phyloP scores from a whole-genome alignment of 2,888 invertebrate genomes.

The Clitarchus hookeri region DNA sequence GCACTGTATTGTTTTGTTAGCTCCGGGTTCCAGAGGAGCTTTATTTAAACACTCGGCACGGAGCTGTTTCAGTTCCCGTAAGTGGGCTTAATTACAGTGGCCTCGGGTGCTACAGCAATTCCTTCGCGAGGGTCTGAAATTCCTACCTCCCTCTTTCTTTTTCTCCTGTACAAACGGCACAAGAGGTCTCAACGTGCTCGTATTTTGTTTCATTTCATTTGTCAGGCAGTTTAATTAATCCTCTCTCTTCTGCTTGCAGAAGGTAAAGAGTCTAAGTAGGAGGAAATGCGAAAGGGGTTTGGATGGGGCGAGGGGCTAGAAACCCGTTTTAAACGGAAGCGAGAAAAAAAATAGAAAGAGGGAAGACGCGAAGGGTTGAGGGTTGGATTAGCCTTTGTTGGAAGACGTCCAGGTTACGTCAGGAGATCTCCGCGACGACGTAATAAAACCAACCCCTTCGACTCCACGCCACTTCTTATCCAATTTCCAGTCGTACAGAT shows the following conservation, averaged over 20 bases:
- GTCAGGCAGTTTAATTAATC: conserved; percentile 6
- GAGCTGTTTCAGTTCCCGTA: background rate
- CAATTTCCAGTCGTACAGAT: background rate
- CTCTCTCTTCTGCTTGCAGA: background rate
- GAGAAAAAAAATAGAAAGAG: background rate
- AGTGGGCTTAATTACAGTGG: background rate
- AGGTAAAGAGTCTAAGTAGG: background rate
- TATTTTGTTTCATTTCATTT: conserved; percentile 1
- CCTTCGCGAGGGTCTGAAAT: background rate
- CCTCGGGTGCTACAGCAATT: background rate
- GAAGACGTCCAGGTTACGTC: conserved; percentile 2
- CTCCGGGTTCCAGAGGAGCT: too few relatives aligned
- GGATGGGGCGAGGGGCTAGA: background rate
- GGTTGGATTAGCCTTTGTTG: background rate
- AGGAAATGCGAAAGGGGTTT: background rate
- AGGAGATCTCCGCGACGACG: background rate
- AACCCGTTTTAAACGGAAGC: background rate
- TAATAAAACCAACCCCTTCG: background rate
- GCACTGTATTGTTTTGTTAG: too few relatives aligned
- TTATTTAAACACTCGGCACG: background rate
- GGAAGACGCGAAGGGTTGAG: background rate
- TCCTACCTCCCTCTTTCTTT: background rate
- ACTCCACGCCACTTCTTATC: background rate
- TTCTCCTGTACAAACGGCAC: background rate
- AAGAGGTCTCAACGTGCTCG: background rate